These are phyloP conservation scores for Morone saxatilis DNA, from an alignment of 2,113 vertebrate genomes.

Conservation along the genomic window DNA sequence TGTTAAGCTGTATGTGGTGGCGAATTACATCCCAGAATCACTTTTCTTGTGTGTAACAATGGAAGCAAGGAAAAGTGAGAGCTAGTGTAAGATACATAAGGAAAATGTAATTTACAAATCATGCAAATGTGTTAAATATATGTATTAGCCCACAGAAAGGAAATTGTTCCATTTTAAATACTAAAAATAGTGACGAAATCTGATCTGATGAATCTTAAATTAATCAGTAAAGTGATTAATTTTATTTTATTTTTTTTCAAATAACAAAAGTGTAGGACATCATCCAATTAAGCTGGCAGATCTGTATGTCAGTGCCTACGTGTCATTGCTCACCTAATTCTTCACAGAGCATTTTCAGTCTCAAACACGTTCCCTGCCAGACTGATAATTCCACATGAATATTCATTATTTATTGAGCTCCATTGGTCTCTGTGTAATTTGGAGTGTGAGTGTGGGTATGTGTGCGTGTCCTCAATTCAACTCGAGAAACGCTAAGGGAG, in stretches of 20 bases:
- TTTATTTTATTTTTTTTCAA: not conserved
- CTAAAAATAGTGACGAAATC: not conserved
- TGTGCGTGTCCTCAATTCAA: constrained; percentile 59
- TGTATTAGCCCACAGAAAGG: not conserved
- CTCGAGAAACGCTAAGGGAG: constrained; percentile 36
- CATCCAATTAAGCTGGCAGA: not conserved
- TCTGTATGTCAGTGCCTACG: not conserved
- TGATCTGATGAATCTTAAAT: not conserved
- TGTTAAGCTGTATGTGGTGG: not conserved
- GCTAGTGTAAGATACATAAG: not conserved
- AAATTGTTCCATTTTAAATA: not conserved
- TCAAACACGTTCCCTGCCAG: constrained; percentile 34
- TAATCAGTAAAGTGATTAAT: not conserved
- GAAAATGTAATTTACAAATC: not conserved
- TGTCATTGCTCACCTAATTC: constrained; percentile 10
- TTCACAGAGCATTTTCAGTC: constrained; percentile 14
- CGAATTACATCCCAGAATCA: not conserved
- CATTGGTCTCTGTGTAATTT: constrained; percentile 35
- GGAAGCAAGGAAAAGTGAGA: not conserved
- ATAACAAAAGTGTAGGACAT: not conserved
- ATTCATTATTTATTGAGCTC: constrained; percentile 47
- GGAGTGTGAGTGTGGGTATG: not conserved
- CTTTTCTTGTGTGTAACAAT: too few species aligned
- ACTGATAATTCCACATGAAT: constrained; percentile 56
- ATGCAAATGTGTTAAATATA: not conserved